Evolutionary conservation across 1,140 invertebrate genomes (phyloP).

Genomic region (Leptestheria dahalacensis): DNA sequence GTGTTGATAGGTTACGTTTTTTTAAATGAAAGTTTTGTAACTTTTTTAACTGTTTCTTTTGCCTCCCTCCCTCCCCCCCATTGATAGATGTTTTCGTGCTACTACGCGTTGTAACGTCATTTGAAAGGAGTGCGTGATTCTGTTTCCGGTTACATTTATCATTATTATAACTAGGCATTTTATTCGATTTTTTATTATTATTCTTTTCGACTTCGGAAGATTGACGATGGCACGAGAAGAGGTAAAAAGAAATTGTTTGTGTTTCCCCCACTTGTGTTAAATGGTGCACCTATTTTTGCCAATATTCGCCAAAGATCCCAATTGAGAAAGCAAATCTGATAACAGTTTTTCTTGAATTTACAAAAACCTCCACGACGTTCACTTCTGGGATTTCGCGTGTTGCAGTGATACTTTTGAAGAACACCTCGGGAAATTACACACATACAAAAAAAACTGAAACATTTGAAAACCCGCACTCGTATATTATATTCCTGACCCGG

Average conservation of each 20-base stretch:
- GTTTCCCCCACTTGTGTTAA: background rate
- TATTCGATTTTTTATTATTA: background rate
- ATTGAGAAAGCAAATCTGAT: background rate
- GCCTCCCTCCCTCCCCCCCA: background rate
- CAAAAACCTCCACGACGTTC: slow-evolving; percentile 1
- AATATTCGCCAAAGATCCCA: background rate
- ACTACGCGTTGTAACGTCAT: background rate
- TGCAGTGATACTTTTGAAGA: background rate
- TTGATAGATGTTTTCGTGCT: background rate
- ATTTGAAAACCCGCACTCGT: background rate
- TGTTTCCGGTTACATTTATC: background rate
- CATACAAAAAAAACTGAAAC: background rate
- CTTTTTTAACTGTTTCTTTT: background rate
- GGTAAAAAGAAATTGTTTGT: background rate
- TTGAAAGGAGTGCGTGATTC: background rate
- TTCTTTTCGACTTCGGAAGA: background rate
- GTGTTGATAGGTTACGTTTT: too few species aligned
- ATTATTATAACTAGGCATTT: background rate
- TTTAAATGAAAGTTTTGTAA: background rate
- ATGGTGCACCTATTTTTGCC: background rate
- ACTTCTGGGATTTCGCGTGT: background rate
- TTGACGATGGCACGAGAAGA: background rate
- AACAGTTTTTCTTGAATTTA: background rate
- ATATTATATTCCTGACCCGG: background rate
- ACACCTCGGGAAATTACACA: too few species aligned